Evolutionary conservation across 2,113 vertebrate genomes (phyloP).

Genomic region (Dicerorhinus sumatrensis): DNA sequence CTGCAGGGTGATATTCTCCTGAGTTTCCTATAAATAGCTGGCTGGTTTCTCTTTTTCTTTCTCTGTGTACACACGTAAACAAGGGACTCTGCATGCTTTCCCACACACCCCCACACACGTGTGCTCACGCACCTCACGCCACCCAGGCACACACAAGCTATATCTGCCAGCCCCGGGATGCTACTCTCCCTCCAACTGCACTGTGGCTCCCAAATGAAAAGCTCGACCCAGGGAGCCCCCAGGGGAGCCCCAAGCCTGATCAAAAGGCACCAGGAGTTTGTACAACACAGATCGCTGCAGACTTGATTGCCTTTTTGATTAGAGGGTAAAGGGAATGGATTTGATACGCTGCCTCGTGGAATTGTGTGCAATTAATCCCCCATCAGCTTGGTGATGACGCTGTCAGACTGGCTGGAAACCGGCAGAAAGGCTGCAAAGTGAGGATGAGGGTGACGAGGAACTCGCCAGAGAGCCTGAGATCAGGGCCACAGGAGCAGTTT

Average conservation of each 20-base stretch:
- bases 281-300: conserved; percentile 29
- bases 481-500: not conserved
- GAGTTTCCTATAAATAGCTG: not conserved
- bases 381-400: not conserved
- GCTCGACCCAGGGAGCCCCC: not conserved
- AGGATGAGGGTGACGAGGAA: accelerated
- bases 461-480: not conserved
- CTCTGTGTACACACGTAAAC: not conserved
- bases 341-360: not conserved
- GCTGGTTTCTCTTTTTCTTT: not conserved
- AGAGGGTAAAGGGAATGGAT: conserved; percentile 37
- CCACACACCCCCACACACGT: accelerated
- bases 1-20: not conserved
- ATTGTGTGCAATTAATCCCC: conserved; percentile 34
- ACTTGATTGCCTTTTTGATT: conserved; percentile 60
- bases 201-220: not conserved
- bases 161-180: accelerated
- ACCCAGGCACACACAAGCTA: too few relatives aligned
- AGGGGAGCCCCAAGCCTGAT: not conserved
- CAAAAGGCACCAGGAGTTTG: conserved; percentile 36
- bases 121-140: accelerated
- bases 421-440: not conserved
- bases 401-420: not conserved
- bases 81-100: not conserved
- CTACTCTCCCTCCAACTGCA: not conserved